These are phyloP conservation scores for Labeo catla DNA, from an alignment of 2,113 vertebrate species.

Conservation along the genomic window DNA sequence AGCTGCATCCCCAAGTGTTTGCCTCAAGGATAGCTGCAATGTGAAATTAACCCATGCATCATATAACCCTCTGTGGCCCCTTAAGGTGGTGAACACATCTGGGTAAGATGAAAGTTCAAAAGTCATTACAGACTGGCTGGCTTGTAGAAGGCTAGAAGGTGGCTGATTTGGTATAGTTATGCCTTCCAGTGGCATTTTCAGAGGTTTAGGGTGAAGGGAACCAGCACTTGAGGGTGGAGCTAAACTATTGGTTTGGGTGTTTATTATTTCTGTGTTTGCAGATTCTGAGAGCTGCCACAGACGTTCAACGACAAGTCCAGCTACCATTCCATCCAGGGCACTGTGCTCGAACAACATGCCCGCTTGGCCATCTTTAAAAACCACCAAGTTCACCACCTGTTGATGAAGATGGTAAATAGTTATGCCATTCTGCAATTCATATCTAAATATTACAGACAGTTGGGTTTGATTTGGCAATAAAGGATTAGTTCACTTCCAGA, in stretches of 20 bases:
- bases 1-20: constrained; percentile 72
- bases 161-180: constrained; percentile 38
- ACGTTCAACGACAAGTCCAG: constrained; percentile 70
- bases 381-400: constrained; percentile 79
- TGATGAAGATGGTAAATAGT: constrained; percentile 22
- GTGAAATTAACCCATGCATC: constrained; percentile 81
- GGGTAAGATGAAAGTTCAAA: constrained; percentile 78
- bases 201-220: constrained; percentile 50
- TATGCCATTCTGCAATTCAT: not conserved
- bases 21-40: constrained; percentile 76
- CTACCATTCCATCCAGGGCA: constrained; percentile 80
- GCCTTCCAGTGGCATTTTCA: constrained; percentile 64
- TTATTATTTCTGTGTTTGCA: constrained; percentile 54
- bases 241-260: constrained; percentile 51
- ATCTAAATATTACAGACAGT: not conserved
- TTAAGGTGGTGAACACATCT: constrained; percentile 75
- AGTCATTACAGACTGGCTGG: constrained; percentile 67
- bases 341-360: constrained; percentile 80
- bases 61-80: constrained; percentile 74
- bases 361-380: constrained; percentile 75
- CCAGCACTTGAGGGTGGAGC: constrained; percentile 40
- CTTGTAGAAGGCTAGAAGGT: constrained; percentile 48
- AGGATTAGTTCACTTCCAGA: too few relatives aligned
- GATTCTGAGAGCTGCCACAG: constrained; percentile 76
- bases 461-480: not conserved